Base-by-base conservation (phyloP, 2,797 vertebrate species). In the Notoglanidium macrostoma region DNA sequence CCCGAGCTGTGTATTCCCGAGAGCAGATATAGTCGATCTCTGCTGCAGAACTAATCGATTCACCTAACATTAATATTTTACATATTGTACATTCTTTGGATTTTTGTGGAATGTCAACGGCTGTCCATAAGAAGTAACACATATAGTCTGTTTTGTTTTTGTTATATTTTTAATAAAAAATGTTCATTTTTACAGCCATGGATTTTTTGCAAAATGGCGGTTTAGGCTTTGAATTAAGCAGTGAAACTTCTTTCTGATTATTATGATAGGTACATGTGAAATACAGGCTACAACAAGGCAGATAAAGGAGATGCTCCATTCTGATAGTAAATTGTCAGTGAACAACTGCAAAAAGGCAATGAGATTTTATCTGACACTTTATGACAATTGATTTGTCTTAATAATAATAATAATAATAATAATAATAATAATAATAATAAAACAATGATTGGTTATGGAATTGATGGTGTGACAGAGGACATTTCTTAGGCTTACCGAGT, bases 201-300 rank as follows among this genome's bases (percentile, higher is more conserved):
- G 2, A 12, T 61, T 44, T 44, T 40, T 40, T 40, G 21, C 35
- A 61, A 61, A 61, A 61, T 80, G 12, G 32, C 5, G 12, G 26
- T 72, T 49, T 44, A 86, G 19, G 32, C 10, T 55, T 55, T 80
- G 59, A 54, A 5, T 59, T 70, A 12, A 57, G 9, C 40, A 40
- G 46, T 21, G 8, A 21, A 51, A 32, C 26, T 17, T 11, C 26
- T 57, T 78, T 76, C 35, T 35, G 21, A 40, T 57, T 23, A 46
- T 44, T 46, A 81, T 81, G 23, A n/a, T n/a, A 10, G 35, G 12
- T 81, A 10, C 23, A 63, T 44, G 35, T 63, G 11, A 44, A 61
- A 63, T 81, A 81, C 21, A 81, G 57, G 19, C 77, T 59, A 79
- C 77, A 35, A 59, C 32, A 79, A 59, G 5, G 12, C 78, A 44